Base-by-base conservation (phyloP, 2,797 vertebrate genomes). In the Holocentrus rufus region DNA sequence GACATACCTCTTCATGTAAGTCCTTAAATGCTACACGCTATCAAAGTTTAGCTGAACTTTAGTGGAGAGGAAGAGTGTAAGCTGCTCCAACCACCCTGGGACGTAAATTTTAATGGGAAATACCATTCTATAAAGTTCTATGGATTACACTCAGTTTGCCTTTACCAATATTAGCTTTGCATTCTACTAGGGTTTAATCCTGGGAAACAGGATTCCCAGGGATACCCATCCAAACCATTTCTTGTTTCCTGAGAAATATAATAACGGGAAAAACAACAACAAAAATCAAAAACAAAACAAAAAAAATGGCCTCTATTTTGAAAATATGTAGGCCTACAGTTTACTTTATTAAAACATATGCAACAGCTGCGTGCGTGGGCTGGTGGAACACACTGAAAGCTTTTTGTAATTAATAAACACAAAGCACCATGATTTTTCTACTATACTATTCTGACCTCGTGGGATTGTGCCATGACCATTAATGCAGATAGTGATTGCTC, bases 251-350 rank as follows among this genome's bases (percentile, higher is more conserved):
- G 4, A 4, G 25, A 27, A 27, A 27, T 27, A 27, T 27, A 27
- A 27, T n/a, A n/a, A n/a, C n/a, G n/a, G n/a, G n/a, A n/a, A n/a
- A n/a, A n/a, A n/a, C n/a, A n/a, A n/a, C n/a, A n/a, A n/a, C 17
- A 18, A 25, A 20, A 4, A 1, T 13, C 18, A 18, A 31, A 57
- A 31, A 31, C 31, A 31, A 3, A 31, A 31, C 3, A 15, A 31
- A 57, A 11, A 31, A 30, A 57, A 1, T 57, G 22, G 27, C 15
- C 27, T 31, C 17, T 34, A 57, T 31, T 57, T 57, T 31, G 55
- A 57, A 57, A 57, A 57, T 57, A 57, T 57, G 55, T 31, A 57
- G 55, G 27, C 55, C 27, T 30, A 31, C 13, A 50, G 25, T 56
- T 56, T 56, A 56, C 54, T 10, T 34, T 58, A 1, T 58, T 31